Evolutionary conservation across 2,797 vertebrate genomes (phyloP).

Genomic region (Oreochromis grahami): DNA sequence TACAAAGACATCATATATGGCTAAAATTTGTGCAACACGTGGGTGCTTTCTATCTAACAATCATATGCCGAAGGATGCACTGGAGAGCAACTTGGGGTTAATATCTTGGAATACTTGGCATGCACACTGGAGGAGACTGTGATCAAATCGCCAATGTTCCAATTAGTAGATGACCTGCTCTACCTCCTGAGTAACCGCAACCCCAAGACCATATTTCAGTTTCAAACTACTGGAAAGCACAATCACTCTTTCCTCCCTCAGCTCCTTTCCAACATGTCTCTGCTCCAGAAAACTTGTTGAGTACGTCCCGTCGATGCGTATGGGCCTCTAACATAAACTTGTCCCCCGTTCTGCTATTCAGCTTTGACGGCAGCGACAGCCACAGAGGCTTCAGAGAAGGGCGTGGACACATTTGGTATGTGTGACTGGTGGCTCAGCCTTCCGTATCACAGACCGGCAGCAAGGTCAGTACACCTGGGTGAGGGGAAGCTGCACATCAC

Average conservation of each 20-base stretch:
- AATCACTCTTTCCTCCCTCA: neutral
- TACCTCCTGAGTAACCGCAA: neutral
- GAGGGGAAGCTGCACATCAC: neutral
- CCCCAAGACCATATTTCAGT: neutral
- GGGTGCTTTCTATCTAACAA: neutral
- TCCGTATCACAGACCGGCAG: constrained; percentile 14
- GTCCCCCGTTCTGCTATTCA: neutral
- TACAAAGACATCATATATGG: neutral
- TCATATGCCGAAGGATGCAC: neutral
- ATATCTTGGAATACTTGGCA: neutral
- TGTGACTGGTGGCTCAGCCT: constrained; percentile 39
- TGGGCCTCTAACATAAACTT: neutral
- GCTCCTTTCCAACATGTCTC: neutral
- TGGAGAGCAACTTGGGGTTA: neutral
- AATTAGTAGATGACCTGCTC: neutral
- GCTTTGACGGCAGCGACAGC: constrained; percentile 10
- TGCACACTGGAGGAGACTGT: neutral
- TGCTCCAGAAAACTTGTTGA: neutral
- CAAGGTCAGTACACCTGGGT: constrained; percentile 35
- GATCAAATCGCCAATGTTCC: neutral
- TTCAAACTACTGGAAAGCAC: neutral
- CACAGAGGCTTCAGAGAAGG: constrained; percentile 2
- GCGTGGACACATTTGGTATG: constrained; percentile 8
- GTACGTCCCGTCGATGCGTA: neutral
- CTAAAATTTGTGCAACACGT: neutral